Evolutionary conservation across 2,888 invertebrate genomes (phyloP), one percentile per base, ranked within the genome.

Genomic region (Busseola fusca): DNA sequence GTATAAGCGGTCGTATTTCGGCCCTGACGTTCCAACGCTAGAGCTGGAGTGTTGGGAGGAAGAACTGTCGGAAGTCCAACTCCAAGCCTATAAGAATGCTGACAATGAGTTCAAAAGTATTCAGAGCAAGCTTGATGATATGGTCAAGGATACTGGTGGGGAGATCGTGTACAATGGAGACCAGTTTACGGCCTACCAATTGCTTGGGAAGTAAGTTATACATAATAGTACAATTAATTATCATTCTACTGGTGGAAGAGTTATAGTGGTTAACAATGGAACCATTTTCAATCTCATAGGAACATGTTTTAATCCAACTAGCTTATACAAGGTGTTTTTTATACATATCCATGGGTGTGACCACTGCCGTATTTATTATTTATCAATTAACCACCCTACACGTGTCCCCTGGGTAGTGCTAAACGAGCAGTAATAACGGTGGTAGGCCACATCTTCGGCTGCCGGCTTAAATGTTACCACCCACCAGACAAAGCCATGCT

Each of bases 31-130:
- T 4, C 96, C 95, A 0, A 96, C 96, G 0, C 91, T 97, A 63
- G 96, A 97, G 73, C 94, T 98, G 88, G 97, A 97, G 83, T 97
- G 97, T 87, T 97, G 96, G 96, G 96, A 97, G 52, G 98, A 98
- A 76, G 97, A 97, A 58, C 92, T 98, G 0, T 96, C 97, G 0
- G 96, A 97, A 66, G 96, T 95, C 2, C 98, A 98, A 89, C 88
- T 96, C 27, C 96, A 96, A 59, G 96, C 96, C 0, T 96, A 96
- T 81, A 96, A 96, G 80, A 96, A 96, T 90, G 96, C 97, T 14
- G 96, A 97, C 79, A 96, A 96, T 76, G 97, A 98, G 86, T 97
- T 97, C 84, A 96, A 96, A 86, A 97, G 96, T 73, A 96, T 97
- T 63, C 96, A 96, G 81, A 95, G 92, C 76, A 96, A 96, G 74